These are phyloP conservation scores for Caranx melampygus DNA, from an alignment of 2,113 vertebrate genomes.

Conservation along the genomic window DNA sequence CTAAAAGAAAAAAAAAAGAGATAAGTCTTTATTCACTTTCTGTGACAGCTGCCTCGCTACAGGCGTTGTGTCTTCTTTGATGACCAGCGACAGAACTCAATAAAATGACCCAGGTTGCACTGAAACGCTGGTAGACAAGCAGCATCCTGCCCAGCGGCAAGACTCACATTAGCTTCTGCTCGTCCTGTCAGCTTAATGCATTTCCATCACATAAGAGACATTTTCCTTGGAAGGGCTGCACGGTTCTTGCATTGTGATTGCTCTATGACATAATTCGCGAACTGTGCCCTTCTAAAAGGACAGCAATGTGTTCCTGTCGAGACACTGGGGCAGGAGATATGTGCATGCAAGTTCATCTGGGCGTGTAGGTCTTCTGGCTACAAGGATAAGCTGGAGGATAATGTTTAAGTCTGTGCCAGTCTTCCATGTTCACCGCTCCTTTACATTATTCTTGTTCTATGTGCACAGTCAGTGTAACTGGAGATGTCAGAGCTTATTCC, in stretches of 20 bases:
- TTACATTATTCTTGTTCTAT: slow-evolving; percentile 28
- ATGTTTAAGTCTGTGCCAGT: slow-evolving; percentile 22
- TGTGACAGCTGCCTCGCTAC: slow-evolving; percentile 38
- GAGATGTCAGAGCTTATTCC: slow-evolving; percentile 1
- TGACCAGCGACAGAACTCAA: slow-evolving; percentile 65
- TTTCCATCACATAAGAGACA: slow-evolving; percentile 68
- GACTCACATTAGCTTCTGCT: slow-evolving; percentile 63
- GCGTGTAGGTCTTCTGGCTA: slow-evolving; percentile 25
- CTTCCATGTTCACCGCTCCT: slow-evolving; percentile 5
- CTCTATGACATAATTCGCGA: slow-evolving; percentile 40
- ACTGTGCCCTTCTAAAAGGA: slow-evolving; percentile 44
- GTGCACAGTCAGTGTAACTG: background rate
- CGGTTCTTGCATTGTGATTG: slow-evolving; percentile 33
- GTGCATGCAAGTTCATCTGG: slow-evolving; percentile 31
- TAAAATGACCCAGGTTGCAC: slow-evolving; percentile 55
- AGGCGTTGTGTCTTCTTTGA: slow-evolving; percentile 46
- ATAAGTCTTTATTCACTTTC: slow-evolving; percentile 49
- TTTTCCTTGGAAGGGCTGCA: slow-evolving; percentile 54
- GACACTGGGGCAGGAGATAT: background rate
- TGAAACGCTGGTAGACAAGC: slow-evolving; percentile 57
- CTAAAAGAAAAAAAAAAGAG: background rate
- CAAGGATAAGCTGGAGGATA: slow-evolving; percentile 21
- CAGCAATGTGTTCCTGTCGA: slow-evolving; percentile 26
- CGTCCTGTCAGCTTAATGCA: slow-evolving; percentile 75
- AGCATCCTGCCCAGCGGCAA: slow-evolving; percentile 57